phyloP scores from a whole-genome alignment of 2,888 invertebrate genomes.

The Drosophila paranaensis region DNA sequence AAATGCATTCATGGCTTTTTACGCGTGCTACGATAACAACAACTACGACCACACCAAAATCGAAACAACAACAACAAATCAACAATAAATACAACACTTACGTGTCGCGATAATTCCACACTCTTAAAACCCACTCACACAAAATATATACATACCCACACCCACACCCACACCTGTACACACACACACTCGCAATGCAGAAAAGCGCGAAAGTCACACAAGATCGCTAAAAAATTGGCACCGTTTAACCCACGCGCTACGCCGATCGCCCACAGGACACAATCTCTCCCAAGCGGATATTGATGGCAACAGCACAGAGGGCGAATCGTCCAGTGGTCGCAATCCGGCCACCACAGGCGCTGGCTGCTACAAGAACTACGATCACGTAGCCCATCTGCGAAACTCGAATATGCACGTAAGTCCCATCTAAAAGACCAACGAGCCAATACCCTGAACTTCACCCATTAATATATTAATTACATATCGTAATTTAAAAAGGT shows the following conservation, averaged over 20 bases:
- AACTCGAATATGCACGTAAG: conserved; percentile 84
- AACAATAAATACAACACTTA: conserved; percentile 36
- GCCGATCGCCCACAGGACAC: conserved; percentile 90
- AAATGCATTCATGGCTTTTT: conserved; percentile 81
- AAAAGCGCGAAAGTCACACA: conserved; percentile 85
- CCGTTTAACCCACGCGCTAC: conserved; percentile 85
- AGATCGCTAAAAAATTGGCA: conserved; percentile 85
- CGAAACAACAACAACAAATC: conserved; percentile 25
- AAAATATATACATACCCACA: conserved; percentile 21
- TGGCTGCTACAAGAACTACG: conserved; percentile 92
- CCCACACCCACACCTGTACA: conserved; percentile 18
- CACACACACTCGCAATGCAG: conserved; percentile 66
- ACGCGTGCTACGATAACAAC: conserved; percentile 58
- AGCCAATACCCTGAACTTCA: background rate
- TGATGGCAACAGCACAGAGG: conserved; percentile 92
- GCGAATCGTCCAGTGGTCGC: conserved; percentile 86
- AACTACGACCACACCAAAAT: conserved; percentile 23
- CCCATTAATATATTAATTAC: background rate
- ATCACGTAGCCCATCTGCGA: conserved; percentile 86
- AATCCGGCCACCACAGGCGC: conserved; percentile 90
- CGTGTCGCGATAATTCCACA: conserved; percentile 30
- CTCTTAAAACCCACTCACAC: conserved; percentile 22
- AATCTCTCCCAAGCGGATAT: conserved; percentile 95
- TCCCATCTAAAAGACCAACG: conserved; percentile 4
- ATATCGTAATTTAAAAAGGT: conserved; percentile 7